phyloP scores from a whole-genome alignment of 2,888 invertebrate species.

The Leptinotarsa juncta region DNA sequence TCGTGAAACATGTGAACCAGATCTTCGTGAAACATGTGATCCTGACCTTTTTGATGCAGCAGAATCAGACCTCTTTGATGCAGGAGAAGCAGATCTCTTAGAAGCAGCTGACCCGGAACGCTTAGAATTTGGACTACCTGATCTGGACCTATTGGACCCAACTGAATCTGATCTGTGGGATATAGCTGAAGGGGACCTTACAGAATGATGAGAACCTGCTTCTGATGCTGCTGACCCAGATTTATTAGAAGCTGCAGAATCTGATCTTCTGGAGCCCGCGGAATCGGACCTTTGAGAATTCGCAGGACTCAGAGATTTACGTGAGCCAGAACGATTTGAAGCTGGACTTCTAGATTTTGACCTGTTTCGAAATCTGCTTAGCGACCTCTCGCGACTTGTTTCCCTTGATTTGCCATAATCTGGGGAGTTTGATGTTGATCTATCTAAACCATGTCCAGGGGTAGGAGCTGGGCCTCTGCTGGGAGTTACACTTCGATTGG shows the following conservation, averaged over 20 bases:
- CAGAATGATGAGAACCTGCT: conserved; percentile 28
- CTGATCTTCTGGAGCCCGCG: conserved; percentile 66
- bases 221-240: conserved; percentile 37
- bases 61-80: conserved; percentile 59
- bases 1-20: conserved; percentile 47
- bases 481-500: conserved; percentile 66
- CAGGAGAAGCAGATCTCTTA: conserved; percentile 64
- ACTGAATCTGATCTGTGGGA: conserved; percentile 66
- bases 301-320: conserved; percentile 52
- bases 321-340: conserved; percentile 50
- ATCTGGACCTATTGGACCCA: conserved; percentile 53
- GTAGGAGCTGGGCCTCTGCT: conserved; percentile 63
- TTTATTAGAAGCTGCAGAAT: conserved; percentile 58
- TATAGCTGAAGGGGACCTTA: conserved; percentile 65
- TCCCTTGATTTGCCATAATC: conserved; percentile 49
- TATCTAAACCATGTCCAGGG: conserved; percentile 61
- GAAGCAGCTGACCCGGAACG: conserved; percentile 56
- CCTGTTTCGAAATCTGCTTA: conserved; percentile 38
- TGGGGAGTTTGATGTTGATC: conserved; percentile 59
- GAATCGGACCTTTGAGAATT: conserved; percentile 46
- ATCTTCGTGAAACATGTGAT: conserved; percentile 59
- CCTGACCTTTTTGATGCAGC: conserved; percentile 65
- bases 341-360: conserved; percentile 46
- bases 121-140: conserved; percentile 49
- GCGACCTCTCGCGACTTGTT: conserved; percentile 41